These are phyloP conservation scores for Seriola rivoliana DNA, from an alignment of 2,113 vertebrate genomes.

Conservation along the genomic window DNA sequence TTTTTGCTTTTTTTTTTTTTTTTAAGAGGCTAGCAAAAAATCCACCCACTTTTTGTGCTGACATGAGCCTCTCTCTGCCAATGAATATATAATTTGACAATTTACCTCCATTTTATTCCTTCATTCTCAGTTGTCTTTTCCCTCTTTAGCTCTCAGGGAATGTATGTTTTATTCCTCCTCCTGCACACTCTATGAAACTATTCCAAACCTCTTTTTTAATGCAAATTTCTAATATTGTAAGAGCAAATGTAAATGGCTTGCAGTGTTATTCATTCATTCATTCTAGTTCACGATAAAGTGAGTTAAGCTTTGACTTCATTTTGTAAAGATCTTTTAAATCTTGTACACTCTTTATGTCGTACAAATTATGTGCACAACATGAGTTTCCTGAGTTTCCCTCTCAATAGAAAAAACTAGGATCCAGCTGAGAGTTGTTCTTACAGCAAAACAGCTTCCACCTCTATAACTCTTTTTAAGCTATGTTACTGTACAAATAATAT, in stretches of 20 bases:
- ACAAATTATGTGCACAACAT: background rate
- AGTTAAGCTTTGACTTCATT: background rate
- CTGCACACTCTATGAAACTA: constrained; percentile 76
- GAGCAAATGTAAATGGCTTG: constrained; percentile 75
- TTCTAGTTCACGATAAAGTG: background rate
- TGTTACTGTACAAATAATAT: background rate
- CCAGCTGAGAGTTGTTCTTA: background rate
- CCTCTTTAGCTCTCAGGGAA: constrained; percentile 25
- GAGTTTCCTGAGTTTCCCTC: too few species aligned
- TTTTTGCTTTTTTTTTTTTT: too few species aligned
- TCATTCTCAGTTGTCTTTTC: constrained; percentile 7
- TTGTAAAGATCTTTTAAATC: background rate
- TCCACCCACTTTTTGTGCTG: background rate
- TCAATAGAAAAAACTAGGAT: background rate
- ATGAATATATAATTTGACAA: background rate
- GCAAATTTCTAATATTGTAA: constrained; percentile 81
- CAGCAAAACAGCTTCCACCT: background rate
- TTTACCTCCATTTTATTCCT: constrained; percentile 44
- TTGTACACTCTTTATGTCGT: background rate
- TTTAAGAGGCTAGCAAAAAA: too few species aligned
- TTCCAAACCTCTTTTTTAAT: constrained; percentile 77
- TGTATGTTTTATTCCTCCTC: constrained; percentile 39
- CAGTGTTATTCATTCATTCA: constrained; percentile 58
- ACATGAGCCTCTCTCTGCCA: background rate
- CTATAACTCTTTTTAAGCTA: too few species aligned